Conservation (phyloP, 2,113 vertebrate species). For the Sigmodon hispidus region DNA sequence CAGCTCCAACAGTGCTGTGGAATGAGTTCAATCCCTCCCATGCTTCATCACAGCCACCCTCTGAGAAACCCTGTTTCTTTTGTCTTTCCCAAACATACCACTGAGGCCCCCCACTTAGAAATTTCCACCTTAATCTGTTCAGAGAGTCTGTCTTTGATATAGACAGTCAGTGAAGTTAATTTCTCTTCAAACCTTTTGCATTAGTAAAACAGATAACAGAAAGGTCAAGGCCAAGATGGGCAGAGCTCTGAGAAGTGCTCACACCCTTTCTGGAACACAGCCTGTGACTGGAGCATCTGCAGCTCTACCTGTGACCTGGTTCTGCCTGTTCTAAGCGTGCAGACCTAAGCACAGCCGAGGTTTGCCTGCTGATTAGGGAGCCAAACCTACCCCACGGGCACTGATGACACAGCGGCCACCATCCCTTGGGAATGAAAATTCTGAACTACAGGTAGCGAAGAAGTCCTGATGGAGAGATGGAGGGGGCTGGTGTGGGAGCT, state of each 20-base stretch:
- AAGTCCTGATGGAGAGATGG: background rate
- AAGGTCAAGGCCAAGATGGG: constrained; percentile 9
- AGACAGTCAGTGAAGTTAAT: background rate
- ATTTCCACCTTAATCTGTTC: background rate
- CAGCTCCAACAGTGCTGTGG: background rate
- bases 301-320: constrained; percentile 43
- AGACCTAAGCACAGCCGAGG: background rate
- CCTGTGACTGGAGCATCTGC: background rate
- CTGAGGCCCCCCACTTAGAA: background rate
- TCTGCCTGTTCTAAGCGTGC: background rate
- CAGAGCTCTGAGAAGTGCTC: background rate
- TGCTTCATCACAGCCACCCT: background rate
- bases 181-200: background rate
- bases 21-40: background rate
- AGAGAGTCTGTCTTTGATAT: background rate
- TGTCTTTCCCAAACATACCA: background rate
- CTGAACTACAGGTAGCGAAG: background rate
- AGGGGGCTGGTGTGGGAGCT: constrained; percentile 39
- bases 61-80: background rate
- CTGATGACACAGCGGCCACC: background rate
- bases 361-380: background rate
- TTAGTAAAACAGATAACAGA: background rate
- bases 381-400: background rate
- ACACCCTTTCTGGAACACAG: background rate
- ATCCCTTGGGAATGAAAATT: constrained; percentile 6